Conservation (phyloP, 2,797 vertebrate species). For the Toxotes lorentzi region DNA sequence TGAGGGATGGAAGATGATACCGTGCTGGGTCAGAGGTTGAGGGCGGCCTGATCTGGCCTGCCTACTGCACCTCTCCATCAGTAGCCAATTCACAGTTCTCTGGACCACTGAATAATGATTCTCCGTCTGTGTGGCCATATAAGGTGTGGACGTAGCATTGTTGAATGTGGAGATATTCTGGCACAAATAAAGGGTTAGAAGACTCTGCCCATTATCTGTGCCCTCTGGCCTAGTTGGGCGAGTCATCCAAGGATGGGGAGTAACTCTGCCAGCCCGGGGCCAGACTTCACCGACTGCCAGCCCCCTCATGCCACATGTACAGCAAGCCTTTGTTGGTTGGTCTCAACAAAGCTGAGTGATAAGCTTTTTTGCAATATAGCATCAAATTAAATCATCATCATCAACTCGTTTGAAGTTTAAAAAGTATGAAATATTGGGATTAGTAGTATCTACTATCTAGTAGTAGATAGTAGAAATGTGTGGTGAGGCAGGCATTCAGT, state of each 20-base stretch:
- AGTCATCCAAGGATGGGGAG: constrained; percentile 76
- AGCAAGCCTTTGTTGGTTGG: constrained; percentile 32
- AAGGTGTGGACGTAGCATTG: constrained; percentile 58
- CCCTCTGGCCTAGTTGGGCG: constrained; percentile 76
- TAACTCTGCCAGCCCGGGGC: constrained; percentile 65
- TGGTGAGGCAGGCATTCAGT: constrained; percentile 22
- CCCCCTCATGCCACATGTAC: constrained; percentile 61
- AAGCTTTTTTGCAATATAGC: not conserved
- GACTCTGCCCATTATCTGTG: constrained; percentile 77
- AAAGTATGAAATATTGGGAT: not conserved
- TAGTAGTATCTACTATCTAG: too few species aligned
- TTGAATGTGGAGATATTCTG: constrained; percentile 71
- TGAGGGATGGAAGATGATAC: constrained; percentile 11
- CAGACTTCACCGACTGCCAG: constrained; percentile 70
- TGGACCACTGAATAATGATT: constrained; percentile 44
- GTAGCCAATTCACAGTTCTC: constrained; percentile 62
- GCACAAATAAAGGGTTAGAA: constrained; percentile 75
- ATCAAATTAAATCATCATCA: not conserved
- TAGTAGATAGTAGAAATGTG: not conserved
- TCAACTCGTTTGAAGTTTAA: not conserved
- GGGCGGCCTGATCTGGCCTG: constrained; percentile 36
- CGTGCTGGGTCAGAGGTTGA: constrained; percentile 59
- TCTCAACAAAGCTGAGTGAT: constrained; percentile 21
- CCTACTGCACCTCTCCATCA: constrained; percentile 31
- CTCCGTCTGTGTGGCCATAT: constrained; percentile 58